Conservation (phyloP, 1,140 invertebrate genomes). For the Drosophila subobscura region DNA sequence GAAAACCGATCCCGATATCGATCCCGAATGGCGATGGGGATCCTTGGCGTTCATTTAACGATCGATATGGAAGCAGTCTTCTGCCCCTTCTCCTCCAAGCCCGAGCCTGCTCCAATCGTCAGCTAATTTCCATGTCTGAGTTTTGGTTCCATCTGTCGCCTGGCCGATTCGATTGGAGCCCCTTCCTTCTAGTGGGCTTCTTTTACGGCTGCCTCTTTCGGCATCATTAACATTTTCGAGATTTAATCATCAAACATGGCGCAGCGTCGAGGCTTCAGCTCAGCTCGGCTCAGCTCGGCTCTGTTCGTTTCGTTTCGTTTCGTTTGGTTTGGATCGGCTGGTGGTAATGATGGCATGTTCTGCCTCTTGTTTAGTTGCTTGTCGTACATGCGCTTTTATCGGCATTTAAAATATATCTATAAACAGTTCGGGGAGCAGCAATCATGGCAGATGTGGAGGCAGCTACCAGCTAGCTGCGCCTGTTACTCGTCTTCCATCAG, state of each 20-base stretch:
- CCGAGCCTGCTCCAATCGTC: constrained; percentile 40
- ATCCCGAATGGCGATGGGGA: constrained; percentile 30
- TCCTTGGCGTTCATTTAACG: constrained; percentile 76
- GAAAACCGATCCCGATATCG: constrained; percentile 68
- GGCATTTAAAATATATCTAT: constrained; percentile 65
- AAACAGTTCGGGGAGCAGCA: constrained; percentile 14
- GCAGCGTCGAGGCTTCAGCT: constrained; percentile 41
- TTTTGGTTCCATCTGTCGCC: constrained; percentile 45
- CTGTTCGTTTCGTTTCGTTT: constrained; percentile 9
- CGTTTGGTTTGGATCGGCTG: constrained; percentile 26
- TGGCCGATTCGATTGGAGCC: constrained; percentile 14
- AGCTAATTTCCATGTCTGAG: constrained; percentile 75
- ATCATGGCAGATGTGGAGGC: not conserved
- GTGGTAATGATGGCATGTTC: constrained; percentile 80
- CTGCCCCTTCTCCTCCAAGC: not conserved
- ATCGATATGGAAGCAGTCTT: constrained; percentile 33
- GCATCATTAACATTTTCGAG: constrained; percentile 79
- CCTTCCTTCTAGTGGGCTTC: constrained; percentile 23
- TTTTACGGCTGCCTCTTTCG: constrained; percentile 69
- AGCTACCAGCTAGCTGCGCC: constrained; percentile 5
- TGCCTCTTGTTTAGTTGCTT: constrained; percentile 76
- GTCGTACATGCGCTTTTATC: constrained; percentile 82
- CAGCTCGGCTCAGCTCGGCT: constrained; percentile 12
- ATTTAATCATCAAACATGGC: constrained; percentile 83
- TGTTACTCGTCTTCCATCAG: constrained; percentile 40